A percentile compares a stretch with the other conserved stretches of the same genome.
These are phyloP conservation scores for Drosophila willistoni DNA, from an alignment of 1,140 invertebrate genomes.

Conservation along the genomic window DNA sequence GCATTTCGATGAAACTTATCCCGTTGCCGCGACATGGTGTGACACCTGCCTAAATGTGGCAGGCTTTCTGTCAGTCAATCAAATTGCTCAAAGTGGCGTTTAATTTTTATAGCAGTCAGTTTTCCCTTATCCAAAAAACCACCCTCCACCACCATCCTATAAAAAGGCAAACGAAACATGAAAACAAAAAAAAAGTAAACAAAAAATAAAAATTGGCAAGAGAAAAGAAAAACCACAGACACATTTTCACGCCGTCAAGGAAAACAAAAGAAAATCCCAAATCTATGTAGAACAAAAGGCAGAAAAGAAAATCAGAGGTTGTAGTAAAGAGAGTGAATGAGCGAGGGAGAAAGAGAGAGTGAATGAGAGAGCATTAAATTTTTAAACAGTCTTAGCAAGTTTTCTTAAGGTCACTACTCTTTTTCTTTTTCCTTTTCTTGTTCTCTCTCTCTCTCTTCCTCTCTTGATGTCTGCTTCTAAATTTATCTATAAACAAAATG, in stretches of 20 bases:
- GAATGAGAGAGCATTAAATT: conserved; percentile 21
- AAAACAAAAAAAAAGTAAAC: conserved; percentile 51
- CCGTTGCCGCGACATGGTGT: conserved; percentile 27
- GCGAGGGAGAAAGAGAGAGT: background rate
- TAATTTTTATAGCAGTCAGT: conserved; percentile 72
- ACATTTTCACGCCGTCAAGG: conserved; percentile 59
- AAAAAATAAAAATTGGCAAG: conserved; percentile 42
- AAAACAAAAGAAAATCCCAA: conserved; percentile 59
- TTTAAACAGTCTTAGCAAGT: conserved; percentile 30
- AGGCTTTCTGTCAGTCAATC: conserved; percentile 69
- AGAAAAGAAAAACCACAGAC: conserved; percentile 55
- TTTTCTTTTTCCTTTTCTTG: background rate
- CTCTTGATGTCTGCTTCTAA: conserved; percentile 43
- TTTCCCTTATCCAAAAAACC: conserved; percentile 35
- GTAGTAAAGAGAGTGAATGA: conserved; percentile 3
- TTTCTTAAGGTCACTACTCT: conserved; percentile 46
- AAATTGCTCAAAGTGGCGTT: conserved; percentile 66
- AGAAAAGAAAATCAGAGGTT: conserved; percentile 30
- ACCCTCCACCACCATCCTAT: conserved; percentile 17
- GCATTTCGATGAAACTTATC: conserved; percentile 12
- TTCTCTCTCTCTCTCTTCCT: too few species aligned
- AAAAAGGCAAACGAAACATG: conserved; percentile 34
- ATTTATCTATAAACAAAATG: conserved; percentile 69
- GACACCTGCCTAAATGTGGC: conserved; percentile 59
- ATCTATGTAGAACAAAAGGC: conserved; percentile 22